Evolutionary conservation across 1,140 invertebrate species (phyloP).

Genomic region (Heliothis subflexa): DNA sequence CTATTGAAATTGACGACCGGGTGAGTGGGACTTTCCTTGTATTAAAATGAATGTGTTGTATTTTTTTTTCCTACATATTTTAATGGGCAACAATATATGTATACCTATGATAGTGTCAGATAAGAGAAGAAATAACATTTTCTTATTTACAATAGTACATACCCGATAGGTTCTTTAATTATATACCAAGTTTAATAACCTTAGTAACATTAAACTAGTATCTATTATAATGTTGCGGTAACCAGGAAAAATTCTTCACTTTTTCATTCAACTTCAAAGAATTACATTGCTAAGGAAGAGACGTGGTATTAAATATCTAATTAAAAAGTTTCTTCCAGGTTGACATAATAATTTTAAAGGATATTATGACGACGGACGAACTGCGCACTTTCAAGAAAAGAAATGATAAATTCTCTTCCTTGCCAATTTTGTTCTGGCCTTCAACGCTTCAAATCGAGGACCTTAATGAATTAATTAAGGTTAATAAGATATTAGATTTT

Average conservation of each 20-base stretch:
- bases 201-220: too few relatives aligned
- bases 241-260: neutral
- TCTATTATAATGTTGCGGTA: too few relatives aligned
- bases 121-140: too few relatives aligned
- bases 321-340: constrained; percentile 52
- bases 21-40: constrained; percentile 7
- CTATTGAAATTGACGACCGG: constrained; percentile 31
- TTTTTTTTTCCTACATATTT: too few relatives aligned
- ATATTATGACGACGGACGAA: constrained; percentile 46
- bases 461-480: constrained; percentile 56
- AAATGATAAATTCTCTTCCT: constrained; percentile 46
- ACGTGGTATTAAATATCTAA: constrained; percentile 4
- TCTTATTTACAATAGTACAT: too few relatives aligned
- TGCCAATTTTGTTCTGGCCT: constrained; percentile 52
- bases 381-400: constrained; percentile 49
- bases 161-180: too few relatives aligned
- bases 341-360: constrained; percentile 58
- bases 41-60: neutral
- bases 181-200: too few relatives aligned
- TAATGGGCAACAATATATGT: too few relatives aligned
- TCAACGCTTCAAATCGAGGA: constrained; percentile 39
- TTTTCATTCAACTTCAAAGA: neutral
- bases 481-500: constrained; percentile 51
- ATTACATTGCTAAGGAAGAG: neutral
- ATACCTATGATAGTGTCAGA: too few relatives aligned